A percentile compares a stretch with the other conserved stretches of the same genome.
Conservation (phyloP, 2,888 invertebrate species). For the Cosmia pyralina region DNA sequence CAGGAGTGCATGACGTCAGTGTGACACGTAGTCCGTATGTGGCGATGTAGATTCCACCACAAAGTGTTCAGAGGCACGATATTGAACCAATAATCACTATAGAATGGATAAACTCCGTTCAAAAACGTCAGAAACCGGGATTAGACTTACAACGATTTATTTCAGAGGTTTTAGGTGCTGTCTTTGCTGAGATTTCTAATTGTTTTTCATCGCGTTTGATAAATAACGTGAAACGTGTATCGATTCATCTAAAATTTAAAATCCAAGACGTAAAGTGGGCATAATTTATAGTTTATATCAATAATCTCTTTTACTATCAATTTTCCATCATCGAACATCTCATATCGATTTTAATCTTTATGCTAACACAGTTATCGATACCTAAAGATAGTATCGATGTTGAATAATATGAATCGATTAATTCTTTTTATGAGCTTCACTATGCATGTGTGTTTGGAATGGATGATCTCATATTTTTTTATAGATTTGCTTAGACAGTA, state of each 20-base stretch:
- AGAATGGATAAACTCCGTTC: too few species aligned
- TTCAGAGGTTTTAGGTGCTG: slow-evolving; percentile 1
- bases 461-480: slow-evolving; percentile 61
- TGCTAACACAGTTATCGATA: slow-evolving; percentile 53
- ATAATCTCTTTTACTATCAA: slow-evolving; percentile 44
- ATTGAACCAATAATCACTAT: too few species aligned
- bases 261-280: slow-evolving; percentile 26
- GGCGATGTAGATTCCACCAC: too few species aligned
- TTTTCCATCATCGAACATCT: slow-evolving; percentile 44
- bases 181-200: slow-evolving; percentile 14
- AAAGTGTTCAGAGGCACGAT: too few species aligned
- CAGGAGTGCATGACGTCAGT: too few species aligned
- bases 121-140: too few species aligned
- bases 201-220: slow-evolving; percentile 25
- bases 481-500: slow-evolving; percentile 56
- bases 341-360: slow-evolving; percentile 39
- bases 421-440: slow-evolving; percentile 45
- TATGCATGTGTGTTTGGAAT: slow-evolving; percentile 21
- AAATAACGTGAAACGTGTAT: slow-evolving; percentile 29
- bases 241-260: slow-evolving; percentile 48
- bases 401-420: slow-evolving; percentile 54
- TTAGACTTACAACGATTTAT: not conserved
- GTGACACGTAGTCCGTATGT: too few species aligned
- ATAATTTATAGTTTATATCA: slow-evolving; percentile 51
- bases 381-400: slow-evolving; percentile 49